Evolutionary conservation across 1,140 invertebrate genomes (phyloP).

Genomic region (Nomia melanderi): DNA sequence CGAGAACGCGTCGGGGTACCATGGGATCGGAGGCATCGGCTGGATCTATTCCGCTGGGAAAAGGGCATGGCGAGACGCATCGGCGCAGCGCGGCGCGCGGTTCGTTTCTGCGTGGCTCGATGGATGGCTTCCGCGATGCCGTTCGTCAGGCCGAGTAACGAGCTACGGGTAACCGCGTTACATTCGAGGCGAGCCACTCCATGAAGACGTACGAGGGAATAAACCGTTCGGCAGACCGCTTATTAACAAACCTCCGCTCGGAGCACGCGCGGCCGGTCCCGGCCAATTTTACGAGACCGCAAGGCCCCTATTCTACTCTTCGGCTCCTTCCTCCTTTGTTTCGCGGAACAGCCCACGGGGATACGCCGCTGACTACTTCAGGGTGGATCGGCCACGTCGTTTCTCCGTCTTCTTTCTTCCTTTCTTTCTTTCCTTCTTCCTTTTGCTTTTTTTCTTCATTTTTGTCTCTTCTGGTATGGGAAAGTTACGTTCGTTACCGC

Average conservation of each 20-base stretch:
- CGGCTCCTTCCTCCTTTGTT: background rate
- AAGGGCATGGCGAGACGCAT: no score
- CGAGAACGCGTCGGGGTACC: background rate
- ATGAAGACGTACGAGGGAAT: constrained; percentile 62
- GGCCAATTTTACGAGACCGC: constrained; percentile 73
- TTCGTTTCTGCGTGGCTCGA: background rate
- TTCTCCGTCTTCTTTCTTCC: background rate
- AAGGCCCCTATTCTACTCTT: constrained; percentile 34
- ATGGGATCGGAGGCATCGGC: no score
- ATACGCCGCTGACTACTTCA: background rate
- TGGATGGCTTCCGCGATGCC: constrained; percentile 47
- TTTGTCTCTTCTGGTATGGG: background rate
- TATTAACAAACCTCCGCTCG: constrained; percentile 58
- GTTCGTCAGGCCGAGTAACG: constrained; percentile 53
- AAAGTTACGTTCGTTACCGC: background rate
- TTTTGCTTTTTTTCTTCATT: background rate
- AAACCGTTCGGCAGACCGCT: constrained; percentile 54
- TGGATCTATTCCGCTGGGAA: no score
- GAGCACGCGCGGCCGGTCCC: constrained; percentile 52
- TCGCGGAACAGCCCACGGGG: background rate
- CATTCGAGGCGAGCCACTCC: constrained; percentile 42
- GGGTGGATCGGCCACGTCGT: background rate
- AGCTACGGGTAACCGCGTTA: constrained; percentile 60
- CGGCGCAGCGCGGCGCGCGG: no score
- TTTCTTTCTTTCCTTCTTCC: background rate